phyloP scores from a whole-genome alignment of 2,113 vertebrate species.

The Tragelaphus imberbis region DNA sequence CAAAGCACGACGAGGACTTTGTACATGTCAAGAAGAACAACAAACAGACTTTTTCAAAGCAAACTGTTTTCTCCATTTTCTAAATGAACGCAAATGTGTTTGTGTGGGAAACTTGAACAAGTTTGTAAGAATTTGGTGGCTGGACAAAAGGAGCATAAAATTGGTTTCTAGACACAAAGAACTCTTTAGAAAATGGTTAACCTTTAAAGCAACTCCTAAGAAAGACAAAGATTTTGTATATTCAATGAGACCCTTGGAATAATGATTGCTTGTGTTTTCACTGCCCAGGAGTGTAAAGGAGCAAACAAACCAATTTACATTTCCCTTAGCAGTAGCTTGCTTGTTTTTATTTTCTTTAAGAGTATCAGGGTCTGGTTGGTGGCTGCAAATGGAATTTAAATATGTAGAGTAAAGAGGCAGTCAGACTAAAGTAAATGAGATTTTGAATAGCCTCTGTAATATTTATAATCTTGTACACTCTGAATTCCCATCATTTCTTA shows the following conservation, averaged over 20 bases:
- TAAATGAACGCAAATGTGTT: constrained; percentile 37
- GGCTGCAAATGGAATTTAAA: constrained; percentile 68
- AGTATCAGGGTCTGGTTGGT: constrained; percentile 38
- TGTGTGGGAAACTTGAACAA: constrained; percentile 38
- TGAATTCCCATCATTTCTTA: constrained; percentile 59
- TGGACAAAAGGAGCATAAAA: constrained; percentile 29
- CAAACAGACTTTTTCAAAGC: constrained; percentile 29
- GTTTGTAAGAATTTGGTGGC: constrained; percentile 30
- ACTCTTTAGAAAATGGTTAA: constrained; percentile 60
- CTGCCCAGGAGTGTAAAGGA: constrained; percentile 54
- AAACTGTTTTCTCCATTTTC: constrained; percentile 2
- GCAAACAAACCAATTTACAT: constrained; percentile 65
- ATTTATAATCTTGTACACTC: constrained; percentile 68
- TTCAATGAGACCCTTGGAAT: constrained; percentile 56
- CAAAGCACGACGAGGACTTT: neutral
- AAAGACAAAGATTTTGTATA: constrained; percentile 62
- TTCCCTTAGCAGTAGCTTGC: constrained; percentile 58
- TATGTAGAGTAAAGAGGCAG: constrained; percentile 63
- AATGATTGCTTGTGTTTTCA: constrained; percentile 54
- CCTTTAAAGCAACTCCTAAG: constrained; percentile 58
- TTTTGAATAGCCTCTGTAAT: constrained; percentile 71
- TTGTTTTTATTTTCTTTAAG: constrained; percentile 69
- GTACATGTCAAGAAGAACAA: constrained; percentile 30
- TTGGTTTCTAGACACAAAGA: constrained; percentile 58
- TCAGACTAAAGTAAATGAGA: constrained; percentile 68